Evolutionary conservation across 2,888 invertebrate species (phyloP).

Genomic region (Agonopterix subpropinquella): DNA sequence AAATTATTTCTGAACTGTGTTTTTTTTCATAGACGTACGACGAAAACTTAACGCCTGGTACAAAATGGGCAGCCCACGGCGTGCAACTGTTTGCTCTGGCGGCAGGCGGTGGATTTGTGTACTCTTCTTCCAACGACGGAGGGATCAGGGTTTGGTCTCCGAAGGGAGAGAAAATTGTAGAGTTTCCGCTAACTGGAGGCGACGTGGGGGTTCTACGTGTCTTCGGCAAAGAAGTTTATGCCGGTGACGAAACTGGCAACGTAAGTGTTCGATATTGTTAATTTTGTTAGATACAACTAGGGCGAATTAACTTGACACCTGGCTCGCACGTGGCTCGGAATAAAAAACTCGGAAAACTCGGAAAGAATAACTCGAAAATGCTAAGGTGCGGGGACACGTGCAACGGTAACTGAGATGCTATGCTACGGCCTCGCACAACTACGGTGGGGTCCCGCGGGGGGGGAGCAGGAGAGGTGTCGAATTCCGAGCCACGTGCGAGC

Average conservation of each 20-base stretch:
- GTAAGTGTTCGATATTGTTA: constrained; percentile 48
- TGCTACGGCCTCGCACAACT: too few relatives aligned
- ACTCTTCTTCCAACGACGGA: constrained; percentile 79
- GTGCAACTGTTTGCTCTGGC: constrained; percentile 78
- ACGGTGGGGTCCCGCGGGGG: too few relatives aligned
- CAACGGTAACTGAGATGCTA: too few relatives aligned
- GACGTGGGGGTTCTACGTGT: constrained; percentile 49
- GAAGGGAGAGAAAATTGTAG: constrained; percentile 45
- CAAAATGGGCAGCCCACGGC: constrained; percentile 74
- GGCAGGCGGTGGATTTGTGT: constrained; percentile 63
- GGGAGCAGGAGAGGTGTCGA: too few relatives aligned
- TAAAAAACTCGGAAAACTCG: too few relatives aligned
- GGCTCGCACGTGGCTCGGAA: too few relatives aligned
- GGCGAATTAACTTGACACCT: too few relatives aligned
- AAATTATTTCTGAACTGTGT: not conserved
- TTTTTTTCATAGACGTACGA: constrained; percentile 41
- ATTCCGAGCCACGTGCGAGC: too few relatives aligned
- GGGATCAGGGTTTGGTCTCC: constrained; percentile 75
- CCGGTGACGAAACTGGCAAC: constrained; percentile 78
- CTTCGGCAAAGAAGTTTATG: constrained; percentile 64
- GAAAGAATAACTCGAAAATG: too few relatives aligned
- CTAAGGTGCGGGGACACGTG: too few relatives aligned
- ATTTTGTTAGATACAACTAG: too few relatives aligned
- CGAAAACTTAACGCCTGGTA: constrained; percentile 32
- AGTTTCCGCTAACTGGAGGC: constrained; percentile 50